phyloP scores from a whole-genome alignment of 2,797 vertebrate genomes.

The Betta splendens region DNA sequence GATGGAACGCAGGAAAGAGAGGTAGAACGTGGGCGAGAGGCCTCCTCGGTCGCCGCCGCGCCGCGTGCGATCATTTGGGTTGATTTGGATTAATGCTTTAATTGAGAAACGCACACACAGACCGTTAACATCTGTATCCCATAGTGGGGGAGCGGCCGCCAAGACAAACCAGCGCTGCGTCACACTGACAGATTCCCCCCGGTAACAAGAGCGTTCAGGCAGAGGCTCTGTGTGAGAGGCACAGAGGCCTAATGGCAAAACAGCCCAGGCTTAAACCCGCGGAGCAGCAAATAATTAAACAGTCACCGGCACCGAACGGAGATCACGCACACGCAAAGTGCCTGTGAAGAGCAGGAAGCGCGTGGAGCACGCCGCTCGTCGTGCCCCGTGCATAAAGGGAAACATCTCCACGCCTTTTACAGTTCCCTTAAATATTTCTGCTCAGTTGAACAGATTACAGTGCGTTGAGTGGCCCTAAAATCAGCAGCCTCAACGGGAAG shows the following conservation, averaged over 20 bases:
- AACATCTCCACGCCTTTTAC: constrained; percentile 79
- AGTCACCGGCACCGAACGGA: constrained; percentile 59
- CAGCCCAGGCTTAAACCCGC: constrained; percentile 24
- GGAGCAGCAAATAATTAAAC: constrained; percentile 54
- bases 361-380: constrained; percentile 73
- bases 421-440: constrained; percentile 83
- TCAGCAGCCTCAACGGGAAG: constrained; percentile 71
- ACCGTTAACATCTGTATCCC: constrained; percentile 82
- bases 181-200: constrained; percentile 72
- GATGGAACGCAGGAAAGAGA: constrained; percentile 41
- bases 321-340: constrained; percentile 25
- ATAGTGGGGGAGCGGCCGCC: constrained; percentile 73
- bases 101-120: constrained; percentile 83
- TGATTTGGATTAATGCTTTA: constrained; percentile 88
- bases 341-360: constrained; percentile 40
- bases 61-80: constrained; percentile 78
- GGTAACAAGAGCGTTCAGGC: constrained; percentile 66
- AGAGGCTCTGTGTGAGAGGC: constrained; percentile 59
- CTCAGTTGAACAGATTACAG: constrained; percentile 83
- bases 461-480: constrained; percentile 77
- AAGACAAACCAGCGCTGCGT: constrained; percentile 80
- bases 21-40: constrained; percentile 56
- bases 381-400: constrained; percentile 68
- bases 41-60: constrained; percentile 69
- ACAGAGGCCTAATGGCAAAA: constrained; percentile 60